phyloP scores from a whole-genome alignment of 2,888 invertebrate genomes.

The Pollenia labialis region DNA sequence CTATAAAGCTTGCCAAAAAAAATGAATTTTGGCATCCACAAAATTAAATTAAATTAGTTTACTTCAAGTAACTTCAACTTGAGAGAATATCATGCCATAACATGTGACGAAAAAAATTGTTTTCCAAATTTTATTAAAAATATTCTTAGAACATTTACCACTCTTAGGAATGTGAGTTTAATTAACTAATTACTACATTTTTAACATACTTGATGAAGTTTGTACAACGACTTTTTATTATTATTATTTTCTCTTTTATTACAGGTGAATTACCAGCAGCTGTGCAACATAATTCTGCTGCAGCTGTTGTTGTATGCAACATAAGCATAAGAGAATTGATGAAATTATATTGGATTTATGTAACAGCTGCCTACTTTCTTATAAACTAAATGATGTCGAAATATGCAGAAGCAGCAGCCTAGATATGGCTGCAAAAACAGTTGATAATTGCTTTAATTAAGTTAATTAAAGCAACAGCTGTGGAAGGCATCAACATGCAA shows the following conservation, averaged over 20 bases:
- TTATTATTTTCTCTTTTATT: constrained; percentile 46
- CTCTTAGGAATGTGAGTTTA: constrained; percentile 25
- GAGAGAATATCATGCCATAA: background rate
- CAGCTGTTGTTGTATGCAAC: constrained; percentile 43
- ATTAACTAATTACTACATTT: constrained; percentile 32
- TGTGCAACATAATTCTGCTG: constrained; percentile 81
- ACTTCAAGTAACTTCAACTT: background rate
- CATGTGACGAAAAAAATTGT: background rate
- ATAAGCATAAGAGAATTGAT: constrained; percentile 63
- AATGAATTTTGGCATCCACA: background rate
- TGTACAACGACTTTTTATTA: constrained; percentile 11
- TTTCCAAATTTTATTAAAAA: background rate
- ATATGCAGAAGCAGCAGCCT: background rate
- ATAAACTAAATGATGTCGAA: constrained; percentile 23
- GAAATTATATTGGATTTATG: constrained; percentile 64
- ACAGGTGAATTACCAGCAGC: constrained; percentile 82
- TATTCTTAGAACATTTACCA: background rate
- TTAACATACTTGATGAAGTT: constrained; percentile 32
- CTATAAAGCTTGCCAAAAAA: background rate
- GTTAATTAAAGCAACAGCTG: constrained; percentile 58
- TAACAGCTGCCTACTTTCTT: constrained; percentile 52
- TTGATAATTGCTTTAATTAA: constrained; percentile 64
- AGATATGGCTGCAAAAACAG: background rate
- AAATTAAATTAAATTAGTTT: background rate
- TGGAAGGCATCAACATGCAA: constrained; percentile 12